A percentile compares a stretch with the other conserved stretches of the same genome.
These are phyloP conservation scores for Phaethon lepturus DNA, from an alignment of 2,113 vertebrate species.

Conservation along the genomic window DNA sequence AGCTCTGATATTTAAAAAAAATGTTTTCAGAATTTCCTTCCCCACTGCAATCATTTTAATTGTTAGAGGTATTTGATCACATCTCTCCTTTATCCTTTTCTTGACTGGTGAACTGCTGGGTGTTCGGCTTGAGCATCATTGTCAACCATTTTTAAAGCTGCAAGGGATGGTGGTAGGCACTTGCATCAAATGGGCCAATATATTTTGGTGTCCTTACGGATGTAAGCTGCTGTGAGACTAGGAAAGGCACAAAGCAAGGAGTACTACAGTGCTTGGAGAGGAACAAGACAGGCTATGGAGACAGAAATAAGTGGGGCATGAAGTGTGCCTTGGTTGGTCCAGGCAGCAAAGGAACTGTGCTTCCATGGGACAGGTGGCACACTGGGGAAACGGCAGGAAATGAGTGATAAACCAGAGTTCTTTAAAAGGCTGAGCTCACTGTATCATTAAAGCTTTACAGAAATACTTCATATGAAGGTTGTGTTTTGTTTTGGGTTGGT, in stretches of 20 bases:
- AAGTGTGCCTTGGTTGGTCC: not conserved
- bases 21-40: not conserved
- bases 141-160: not conserved
- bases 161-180: too few relatives aligned
- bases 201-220: not conserved
- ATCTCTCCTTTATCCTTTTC: not conserved
- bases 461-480: not conserved
- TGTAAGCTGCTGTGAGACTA: not conserved
- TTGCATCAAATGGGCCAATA: not conserved
- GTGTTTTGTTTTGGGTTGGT: not conserved
- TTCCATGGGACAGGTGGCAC: not conserved
- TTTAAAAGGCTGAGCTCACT: not conserved
- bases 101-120: not conserved
- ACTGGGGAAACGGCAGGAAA: not conserved
- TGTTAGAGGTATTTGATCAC: not conserved
- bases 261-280: not conserved
- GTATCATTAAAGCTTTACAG: not conserved
- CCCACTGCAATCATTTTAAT: not conserved
- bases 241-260: not conserved
- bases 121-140: not conserved
- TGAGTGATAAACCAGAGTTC: not conserved
- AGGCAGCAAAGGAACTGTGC: not conserved
- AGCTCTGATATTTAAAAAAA: not conserved
- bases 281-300: not conserved
- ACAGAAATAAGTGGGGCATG: not conserved